These are phyloP conservation scores for Candoia aspera DNA, from an alignment of 2,113 vertebrate genomes.

Conservation along the genomic window DNA sequence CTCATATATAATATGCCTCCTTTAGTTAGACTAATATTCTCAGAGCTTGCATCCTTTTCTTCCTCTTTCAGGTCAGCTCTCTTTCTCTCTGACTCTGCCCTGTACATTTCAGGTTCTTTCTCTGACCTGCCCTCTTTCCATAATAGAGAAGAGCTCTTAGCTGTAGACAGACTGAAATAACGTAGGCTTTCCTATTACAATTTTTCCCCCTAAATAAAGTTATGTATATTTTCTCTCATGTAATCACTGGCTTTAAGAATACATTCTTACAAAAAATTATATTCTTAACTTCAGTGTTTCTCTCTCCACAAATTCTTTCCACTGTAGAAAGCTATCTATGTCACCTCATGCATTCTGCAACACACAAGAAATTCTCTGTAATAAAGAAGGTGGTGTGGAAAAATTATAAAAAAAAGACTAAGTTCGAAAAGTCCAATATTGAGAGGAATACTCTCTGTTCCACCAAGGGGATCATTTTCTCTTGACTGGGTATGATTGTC, in stretches of 20 bases:
- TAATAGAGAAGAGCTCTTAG: neutral
- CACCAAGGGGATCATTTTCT: constrained; percentile 7
- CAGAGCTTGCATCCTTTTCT: neutral
- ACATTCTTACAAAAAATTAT: neutral
- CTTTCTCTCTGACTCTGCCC: neutral
- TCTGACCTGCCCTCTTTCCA: neutral
- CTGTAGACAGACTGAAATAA: neutral
- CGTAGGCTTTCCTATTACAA: neutral
- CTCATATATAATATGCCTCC: neutral
- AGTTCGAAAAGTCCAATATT: neutral
- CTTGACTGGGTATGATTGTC: constrained; percentile 47
- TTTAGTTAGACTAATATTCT: neutral
- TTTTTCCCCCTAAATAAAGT: neutral
- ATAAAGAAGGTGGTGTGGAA: neutral
- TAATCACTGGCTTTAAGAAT: neutral
- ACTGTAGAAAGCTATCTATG: neutral
- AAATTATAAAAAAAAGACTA: neutral
- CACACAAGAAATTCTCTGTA: neutral
- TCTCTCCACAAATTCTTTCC: neutral
- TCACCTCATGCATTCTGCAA: neutral
- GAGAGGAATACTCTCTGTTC: constrained; percentile 34
- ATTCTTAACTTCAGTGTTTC: neutral
- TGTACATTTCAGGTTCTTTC: neutral
- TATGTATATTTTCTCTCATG: neutral
- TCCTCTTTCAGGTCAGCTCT: neutral